These are phyloP conservation scores for Pseudomyrmex sp. DNA, from an alignment of 1,140 invertebrate species.

Conservation along the genomic window DNA sequence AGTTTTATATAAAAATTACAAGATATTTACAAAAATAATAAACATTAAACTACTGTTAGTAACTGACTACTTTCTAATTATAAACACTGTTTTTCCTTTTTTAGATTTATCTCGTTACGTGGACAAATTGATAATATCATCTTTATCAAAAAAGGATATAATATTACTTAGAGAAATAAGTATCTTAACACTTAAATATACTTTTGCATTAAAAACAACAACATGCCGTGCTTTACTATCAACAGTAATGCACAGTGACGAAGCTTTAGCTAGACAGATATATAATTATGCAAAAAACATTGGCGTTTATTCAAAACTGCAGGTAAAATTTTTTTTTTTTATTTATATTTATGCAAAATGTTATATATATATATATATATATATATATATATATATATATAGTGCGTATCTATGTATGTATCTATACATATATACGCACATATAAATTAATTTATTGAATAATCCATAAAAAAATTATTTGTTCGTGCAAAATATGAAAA, in stretches of 20 bases:
- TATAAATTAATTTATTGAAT: too few species aligned
- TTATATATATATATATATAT: too few species aligned
- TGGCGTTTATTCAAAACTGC: conserved; percentile 68
- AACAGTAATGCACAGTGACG: conserved; percentile 64
- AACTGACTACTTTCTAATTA: background rate
- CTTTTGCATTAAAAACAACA: conserved; percentile 57
- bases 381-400: too few species aligned
- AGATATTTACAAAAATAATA: too few species aligned
- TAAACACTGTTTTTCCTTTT: conserved; percentile 39
- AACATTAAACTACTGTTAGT: too few species aligned
- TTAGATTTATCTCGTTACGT: conserved; percentile 67
- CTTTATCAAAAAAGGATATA: conserved; percentile 37
- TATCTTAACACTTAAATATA: conserved; percentile 62
- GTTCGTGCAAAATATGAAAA: background rate
- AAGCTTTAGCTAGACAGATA: conserved; percentile 66
- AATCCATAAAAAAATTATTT: background rate
- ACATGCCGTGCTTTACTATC: conserved; percentile 67
- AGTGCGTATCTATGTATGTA: too few species aligned
- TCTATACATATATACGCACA: too few species aligned
- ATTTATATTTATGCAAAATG: conserved; percentile 22
- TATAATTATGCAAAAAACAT: conserved; percentile 70
- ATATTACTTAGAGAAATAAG: conserved; percentile 54
- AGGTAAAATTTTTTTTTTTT: conserved; percentile 63
- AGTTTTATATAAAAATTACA: background rate
- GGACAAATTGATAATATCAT: conserved; percentile 61